Conservation (phyloP, 2,888 invertebrate species). For the Papilio protenor region DNA sequence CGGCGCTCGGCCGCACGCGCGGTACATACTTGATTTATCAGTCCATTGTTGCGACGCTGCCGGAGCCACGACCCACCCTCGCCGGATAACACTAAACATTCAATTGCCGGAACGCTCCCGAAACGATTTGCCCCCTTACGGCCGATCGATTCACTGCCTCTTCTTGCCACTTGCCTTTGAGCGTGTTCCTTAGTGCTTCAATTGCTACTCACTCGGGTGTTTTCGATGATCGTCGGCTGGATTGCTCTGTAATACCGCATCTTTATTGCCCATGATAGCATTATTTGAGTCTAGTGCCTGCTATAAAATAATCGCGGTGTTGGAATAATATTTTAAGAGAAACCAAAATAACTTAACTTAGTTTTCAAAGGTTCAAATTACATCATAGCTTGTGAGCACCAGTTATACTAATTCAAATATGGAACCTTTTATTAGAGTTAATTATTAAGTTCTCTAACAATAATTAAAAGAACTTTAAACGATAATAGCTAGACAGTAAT, state of each 20-base stretch:
- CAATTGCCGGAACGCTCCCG: slow-evolving; percentile 71
- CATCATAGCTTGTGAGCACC: background rate
- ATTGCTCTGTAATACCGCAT: slow-evolving; percentile 17
- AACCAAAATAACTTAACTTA: background rate
- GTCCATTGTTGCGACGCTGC: slow-evolving; percentile 73
- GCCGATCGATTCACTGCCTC: slow-evolving; percentile 72
- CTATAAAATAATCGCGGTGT: background rate
- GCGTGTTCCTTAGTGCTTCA: slow-evolving; percentile 35
- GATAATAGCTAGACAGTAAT: slow-evolving; percentile 17
- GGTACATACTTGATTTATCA: slow-evolving; percentile 83
- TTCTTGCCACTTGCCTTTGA: slow-evolving; percentile 36
- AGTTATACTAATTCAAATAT: background rate
- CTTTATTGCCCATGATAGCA: slow-evolving; percentile 11
- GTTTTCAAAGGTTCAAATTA: background rate
- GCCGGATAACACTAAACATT: slow-evolving; percentile 82
- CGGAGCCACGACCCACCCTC: slow-evolving; percentile 74
- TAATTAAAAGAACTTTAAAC: slow-evolving; percentile 16
- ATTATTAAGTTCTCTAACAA: background rate
- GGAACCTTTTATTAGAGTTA: background rate
- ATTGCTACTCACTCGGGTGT: slow-evolving; percentile 33
- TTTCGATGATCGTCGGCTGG: slow-evolving; percentile 32
- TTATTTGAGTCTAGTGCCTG: slow-evolving; percentile 8
- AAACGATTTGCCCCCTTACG: slow-evolving; percentile 76
- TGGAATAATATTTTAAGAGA: background rate
- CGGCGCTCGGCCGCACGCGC: slow-evolving; percentile 69